Percentiles rank a stretch among this genome's conserved stretches.
Conservation (phyloP, 2,797 vertebrate species). For the Eurystomus glaucurus region DNA sequence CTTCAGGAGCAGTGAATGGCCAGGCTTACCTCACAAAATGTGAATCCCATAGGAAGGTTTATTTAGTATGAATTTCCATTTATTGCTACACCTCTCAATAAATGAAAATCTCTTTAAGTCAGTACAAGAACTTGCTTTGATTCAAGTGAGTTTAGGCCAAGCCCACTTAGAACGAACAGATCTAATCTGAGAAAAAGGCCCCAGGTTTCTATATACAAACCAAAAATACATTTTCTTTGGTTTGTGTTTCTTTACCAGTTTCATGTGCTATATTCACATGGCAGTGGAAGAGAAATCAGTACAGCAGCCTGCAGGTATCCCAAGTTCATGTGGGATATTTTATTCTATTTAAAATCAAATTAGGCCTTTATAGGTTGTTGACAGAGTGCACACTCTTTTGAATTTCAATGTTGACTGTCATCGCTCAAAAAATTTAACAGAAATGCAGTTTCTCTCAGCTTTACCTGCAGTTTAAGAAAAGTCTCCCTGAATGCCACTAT, state of each 20-base stretch:
- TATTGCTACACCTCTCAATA: not conserved
- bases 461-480: not conserved
- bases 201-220: not conserved
- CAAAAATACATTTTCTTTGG: not conserved
- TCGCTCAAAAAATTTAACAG: not conserved
- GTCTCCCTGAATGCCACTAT: not conserved
- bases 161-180: not conserved
- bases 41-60: not conserved
- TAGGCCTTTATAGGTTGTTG: not conserved
- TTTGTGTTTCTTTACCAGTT: not conserved
- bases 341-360: conserved; percentile 2
- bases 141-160: not conserved
- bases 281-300: not conserved
- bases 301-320: not conserved
- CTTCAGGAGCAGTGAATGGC: not conserved
- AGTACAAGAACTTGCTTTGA: not conserved
- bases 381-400: not conserved
- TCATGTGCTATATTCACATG: not conserved
- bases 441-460: not conserved
- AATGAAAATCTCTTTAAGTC: not conserved
- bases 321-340: not conserved
- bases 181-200: not conserved
- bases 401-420: not conserved
- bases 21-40: not conserved
- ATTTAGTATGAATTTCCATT: not conserved